phyloP scores from a whole-genome alignment of 2,797 vertebrate species.

The Danio albolineatus region DNA sequence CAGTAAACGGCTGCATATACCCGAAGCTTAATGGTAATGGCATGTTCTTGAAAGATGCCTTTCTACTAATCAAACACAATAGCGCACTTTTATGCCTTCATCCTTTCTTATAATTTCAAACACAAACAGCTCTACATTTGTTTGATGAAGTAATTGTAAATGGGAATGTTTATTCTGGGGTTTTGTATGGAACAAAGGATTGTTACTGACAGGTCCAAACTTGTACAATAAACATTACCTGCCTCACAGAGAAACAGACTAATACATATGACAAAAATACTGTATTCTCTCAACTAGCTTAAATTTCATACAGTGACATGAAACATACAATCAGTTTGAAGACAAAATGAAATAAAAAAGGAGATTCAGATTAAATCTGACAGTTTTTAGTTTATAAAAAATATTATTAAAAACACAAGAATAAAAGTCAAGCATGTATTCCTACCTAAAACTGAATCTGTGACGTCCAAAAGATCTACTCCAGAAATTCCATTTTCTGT shows the following conservation, averaged over 20 bases:
- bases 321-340: neutral
- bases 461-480: constrained; percentile 60
- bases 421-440: neutral
- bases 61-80: constrained; percentile 26
- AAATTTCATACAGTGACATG: neutral
- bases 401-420: neutral
- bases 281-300: neutral
- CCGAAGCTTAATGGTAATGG: constrained; percentile 26
- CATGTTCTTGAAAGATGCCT: constrained; percentile 25
- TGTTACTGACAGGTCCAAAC: neutral
- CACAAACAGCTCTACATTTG: constrained; percentile 20
- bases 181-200: constrained; percentile 1
- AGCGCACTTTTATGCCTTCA: constrained; percentile 19
- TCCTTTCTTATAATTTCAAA: neutral
- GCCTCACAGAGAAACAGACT: neutral
- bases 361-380: neutral
- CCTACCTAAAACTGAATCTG: constrained; percentile 58
- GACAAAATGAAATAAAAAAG: neutral
- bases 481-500: constrained; percentile 60
- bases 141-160: constrained; percentile 13
- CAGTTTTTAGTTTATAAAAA: neutral
- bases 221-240: constrained; percentile 4
- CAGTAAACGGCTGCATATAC: constrained; percentile 13
- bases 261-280: neutral
- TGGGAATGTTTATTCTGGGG: neutral